Conservation (phyloP, 2,797 vertebrate species). For the Etheostoma perlongum region DNA sequence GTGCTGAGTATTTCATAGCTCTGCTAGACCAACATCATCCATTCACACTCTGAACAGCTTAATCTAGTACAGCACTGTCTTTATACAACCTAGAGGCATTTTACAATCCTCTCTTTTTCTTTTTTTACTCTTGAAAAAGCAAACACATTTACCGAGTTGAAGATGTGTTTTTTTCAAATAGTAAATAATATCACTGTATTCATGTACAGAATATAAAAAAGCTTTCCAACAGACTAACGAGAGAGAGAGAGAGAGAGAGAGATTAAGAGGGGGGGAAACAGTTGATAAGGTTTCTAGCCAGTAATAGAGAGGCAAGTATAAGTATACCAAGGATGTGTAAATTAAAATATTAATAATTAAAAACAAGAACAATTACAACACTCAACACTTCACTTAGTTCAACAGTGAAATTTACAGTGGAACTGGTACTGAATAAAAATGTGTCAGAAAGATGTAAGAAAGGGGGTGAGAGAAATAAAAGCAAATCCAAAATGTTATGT, state of each 20-base stretch:
- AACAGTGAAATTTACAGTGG: conserved; percentile 84
- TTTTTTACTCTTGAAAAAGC: conserved; percentile 62
- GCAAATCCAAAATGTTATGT: conserved; percentile 44
- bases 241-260: conserved; percentile 40
- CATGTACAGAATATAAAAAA: conserved; percentile 78
- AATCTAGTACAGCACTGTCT: conserved; percentile 74
- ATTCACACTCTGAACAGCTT: conserved; percentile 76
- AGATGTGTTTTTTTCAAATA: conserved; percentile 63
- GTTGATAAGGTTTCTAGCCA: conserved; percentile 78
- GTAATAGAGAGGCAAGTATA: conserved; percentile 79
- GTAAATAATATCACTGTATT: conserved; percentile 76
- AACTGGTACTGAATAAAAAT: conserved; percentile 74
- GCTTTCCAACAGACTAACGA: conserved; percentile 68
- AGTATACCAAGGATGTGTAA: conserved; percentile 77
- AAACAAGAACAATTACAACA: conserved; percentile 85
- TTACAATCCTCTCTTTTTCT: conserved; percentile 59
- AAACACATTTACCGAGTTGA: conserved; percentile 66
- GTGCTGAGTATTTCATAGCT: conserved; percentile 62
- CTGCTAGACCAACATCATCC: conserved; percentile 61
- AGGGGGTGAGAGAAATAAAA: conserved; percentile 55
- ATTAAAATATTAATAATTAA: conserved; percentile 81
- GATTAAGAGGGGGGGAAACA: conserved; percentile 17
- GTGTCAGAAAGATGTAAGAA: conserved; percentile 45
- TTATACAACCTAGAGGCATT: conserved; percentile 80
- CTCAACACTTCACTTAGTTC: conserved; percentile 83